Evolutionary conservation across 2,113 vertebrate genomes (phyloP).

Genomic region (Manacus vitellinus): DNA sequence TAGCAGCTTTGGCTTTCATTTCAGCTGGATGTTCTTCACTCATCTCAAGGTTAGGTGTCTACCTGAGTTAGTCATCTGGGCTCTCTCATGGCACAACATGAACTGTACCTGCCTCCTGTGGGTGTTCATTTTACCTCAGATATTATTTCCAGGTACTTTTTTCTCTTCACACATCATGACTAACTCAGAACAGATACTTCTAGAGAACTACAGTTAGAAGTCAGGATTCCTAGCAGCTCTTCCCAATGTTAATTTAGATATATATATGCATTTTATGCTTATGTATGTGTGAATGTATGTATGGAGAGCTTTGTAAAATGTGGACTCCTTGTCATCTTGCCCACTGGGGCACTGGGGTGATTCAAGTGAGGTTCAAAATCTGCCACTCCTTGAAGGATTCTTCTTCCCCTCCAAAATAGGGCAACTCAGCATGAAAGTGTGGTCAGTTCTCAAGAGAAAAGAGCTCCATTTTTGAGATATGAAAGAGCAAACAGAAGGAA

Average conservation of each 20-base stretch:
- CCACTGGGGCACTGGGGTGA: not conserved
- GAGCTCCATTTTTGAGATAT: not conserved
- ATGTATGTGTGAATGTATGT: fast-evolving
- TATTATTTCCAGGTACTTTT: not conserved
- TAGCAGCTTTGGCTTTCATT: not conserved
- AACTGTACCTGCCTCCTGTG: not conserved
- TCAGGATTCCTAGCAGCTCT: not conserved
- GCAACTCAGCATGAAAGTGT: not conserved
- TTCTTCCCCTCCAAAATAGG: not conserved
- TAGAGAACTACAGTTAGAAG: not conserved
- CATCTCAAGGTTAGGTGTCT: not conserved
- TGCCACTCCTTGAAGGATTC: not conserved
- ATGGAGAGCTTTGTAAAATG: not conserved
- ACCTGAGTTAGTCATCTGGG: not conserved
- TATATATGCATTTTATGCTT: not conserved
- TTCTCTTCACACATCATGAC: not conserved
- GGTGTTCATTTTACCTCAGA: not conserved
- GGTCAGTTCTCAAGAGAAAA: not conserved
- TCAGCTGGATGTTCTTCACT: not conserved
- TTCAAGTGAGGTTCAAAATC: not conserved
- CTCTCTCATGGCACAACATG: fast-evolving
- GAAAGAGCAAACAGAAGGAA: not conserved
- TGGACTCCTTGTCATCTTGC: not conserved
- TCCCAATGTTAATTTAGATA: not conserved
- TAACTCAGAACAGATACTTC: not conserved